These are phyloP conservation scores for Pachypsylla venusta DNA, from an alignment of 1,140 invertebrate species.

Conservation along the genomic window DNA sequence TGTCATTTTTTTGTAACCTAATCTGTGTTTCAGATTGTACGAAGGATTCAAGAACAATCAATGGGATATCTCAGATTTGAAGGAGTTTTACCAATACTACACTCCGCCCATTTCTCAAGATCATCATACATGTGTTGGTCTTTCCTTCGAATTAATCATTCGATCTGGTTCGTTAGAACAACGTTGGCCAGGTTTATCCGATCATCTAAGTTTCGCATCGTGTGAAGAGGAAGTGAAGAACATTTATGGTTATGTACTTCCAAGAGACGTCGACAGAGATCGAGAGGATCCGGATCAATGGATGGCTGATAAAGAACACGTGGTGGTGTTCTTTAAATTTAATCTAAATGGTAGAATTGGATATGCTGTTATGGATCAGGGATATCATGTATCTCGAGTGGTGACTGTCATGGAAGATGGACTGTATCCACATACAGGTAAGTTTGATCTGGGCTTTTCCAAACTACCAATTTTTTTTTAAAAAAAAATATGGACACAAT, in stretches of 20 bases:
- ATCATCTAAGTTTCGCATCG: constrained; percentile 57
- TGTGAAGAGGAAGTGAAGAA: constrained; percentile 70
- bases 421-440: constrained; percentile 66
- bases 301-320: constrained; percentile 66
- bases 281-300: constrained; percentile 24
- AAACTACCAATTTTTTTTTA: neutral
- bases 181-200: constrained; percentile 43
- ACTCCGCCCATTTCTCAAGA: constrained; percentile 54
- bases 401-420: constrained; percentile 75
- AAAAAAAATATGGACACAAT: neutral
- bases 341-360: constrained; percentile 52
- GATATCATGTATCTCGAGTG: constrained; percentile 72
- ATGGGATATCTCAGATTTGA: constrained; percentile 35
- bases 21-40: constrained; percentile 43
- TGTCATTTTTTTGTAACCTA: no score
- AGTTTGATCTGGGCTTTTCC: constrained; percentile 14
- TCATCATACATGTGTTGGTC: constrained; percentile 74
- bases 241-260: constrained; percentile 42
- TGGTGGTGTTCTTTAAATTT: constrained; percentile 62
- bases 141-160: constrained; percentile 59
- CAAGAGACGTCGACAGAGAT: constrained; percentile 32
- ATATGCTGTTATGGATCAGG: constrained; percentile 67
- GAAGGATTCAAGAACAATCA: constrained; percentile 47
- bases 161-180: constrained; percentile 37
- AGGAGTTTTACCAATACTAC: constrained; percentile 56